These are phyloP conservation scores for Drosophila asahinai DNA, from an alignment of 1,140 invertebrate genomes.

Conservation along the genomic window DNA sequence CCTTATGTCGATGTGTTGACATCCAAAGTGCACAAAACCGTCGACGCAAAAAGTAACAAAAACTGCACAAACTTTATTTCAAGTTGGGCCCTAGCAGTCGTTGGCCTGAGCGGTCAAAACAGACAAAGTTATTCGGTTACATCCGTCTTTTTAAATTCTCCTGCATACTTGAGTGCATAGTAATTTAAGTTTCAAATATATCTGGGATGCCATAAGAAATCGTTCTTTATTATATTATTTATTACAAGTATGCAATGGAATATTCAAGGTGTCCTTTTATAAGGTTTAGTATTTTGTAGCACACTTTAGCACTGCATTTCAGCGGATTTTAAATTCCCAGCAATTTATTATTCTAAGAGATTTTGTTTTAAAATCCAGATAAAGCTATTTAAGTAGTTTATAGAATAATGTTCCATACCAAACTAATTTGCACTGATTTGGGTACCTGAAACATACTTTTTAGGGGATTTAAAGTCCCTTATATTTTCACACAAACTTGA, in stretches of 20 bases:
- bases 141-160: constrained; percentile 14
- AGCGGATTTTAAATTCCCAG: no score
- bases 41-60: constrained; percentile 9
- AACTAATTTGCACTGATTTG: no score
- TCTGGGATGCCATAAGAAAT: neutral
- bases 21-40: constrained; percentile 70
- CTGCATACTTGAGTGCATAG: neutral
- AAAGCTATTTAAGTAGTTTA: no score
- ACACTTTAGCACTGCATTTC: neutral
- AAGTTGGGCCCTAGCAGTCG: constrained; percentile 49
- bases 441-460: no score
- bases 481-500: no score
- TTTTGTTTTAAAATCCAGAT: no score
- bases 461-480: no score
- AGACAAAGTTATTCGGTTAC: constrained; percentile 34
- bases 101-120: constrained; percentile 38
- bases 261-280: neutral
- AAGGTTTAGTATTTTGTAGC: neutral
- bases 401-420: no score
- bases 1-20: constrained; percentile 81
- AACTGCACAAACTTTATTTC: constrained; percentile 53
- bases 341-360: no score
- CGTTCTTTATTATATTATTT: neutral
- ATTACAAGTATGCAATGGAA: neutral
- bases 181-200: constrained; percentile 7